These are phyloP conservation scores for Icerya purchasi DNA, from an alignment of 2,888 invertebrate genomes.

Conservation along the genomic window DNA sequence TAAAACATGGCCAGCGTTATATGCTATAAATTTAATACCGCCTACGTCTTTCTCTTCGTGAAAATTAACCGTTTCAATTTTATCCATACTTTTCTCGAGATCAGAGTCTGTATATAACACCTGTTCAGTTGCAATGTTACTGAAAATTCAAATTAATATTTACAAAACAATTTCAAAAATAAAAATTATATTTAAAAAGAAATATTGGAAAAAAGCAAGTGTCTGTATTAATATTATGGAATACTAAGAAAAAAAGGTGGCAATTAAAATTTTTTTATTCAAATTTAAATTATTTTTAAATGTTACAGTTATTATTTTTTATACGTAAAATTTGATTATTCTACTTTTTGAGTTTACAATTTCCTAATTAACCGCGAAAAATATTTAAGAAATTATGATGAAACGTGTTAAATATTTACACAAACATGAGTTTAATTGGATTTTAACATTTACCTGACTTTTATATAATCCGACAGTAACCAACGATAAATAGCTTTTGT, in stretches of 20 bases:
- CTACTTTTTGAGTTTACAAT: no score
- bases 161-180: conserved; percentile 7
- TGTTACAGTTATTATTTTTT: not conserved
- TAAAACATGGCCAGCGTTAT: conserved; percentile 94
- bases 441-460: conserved; percentile 82
- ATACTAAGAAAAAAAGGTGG: no score
- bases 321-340: no score
- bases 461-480: conserved; percentile 95
- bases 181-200: not conserved
- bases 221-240: no score
- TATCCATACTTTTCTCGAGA: conserved; percentile 92
- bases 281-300: no score
- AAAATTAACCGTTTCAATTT: conserved; percentile 94
- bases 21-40: conserved; percentile 95
- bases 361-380: no score
- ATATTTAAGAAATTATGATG: no score
- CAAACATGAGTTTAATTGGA: no score
- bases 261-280: no score
- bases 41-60: conserved; percentile 94
- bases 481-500: conserved; percentile 98
- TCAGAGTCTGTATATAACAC: conserved; percentile 96
- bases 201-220: no score
- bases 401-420: no score
- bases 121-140: conserved; percentile 89
- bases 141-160: conserved; percentile 23